Conservation (phyloP, 2,888 invertebrate species). For the Ptycholaimellus sp. region DNA sequence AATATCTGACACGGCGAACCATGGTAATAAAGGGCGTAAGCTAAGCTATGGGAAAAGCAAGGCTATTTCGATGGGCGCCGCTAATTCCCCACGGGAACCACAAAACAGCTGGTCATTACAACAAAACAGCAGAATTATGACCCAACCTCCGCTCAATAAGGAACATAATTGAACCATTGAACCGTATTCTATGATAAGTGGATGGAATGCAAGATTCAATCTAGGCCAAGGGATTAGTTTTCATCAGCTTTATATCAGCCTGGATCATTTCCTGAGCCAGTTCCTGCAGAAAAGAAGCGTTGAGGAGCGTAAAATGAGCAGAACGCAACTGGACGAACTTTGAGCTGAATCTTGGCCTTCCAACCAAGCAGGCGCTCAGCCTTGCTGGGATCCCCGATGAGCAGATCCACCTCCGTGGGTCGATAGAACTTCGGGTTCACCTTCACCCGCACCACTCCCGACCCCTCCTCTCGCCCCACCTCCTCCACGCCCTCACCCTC, state of each 20-base stretch:
- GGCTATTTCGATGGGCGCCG: too few species aligned
- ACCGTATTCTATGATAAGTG: too few species aligned
- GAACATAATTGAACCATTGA: too few species aligned
- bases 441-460: conserved; percentile 50
- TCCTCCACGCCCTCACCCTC: conserved; percentile 59
- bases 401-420: conserved; percentile 82
- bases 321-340: conserved; percentile 23
- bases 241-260: conserved; percentile 70
- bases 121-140: too few species aligned
- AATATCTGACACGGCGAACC: too few species aligned
- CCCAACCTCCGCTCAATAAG: too few species aligned
- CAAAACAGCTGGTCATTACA: too few species aligned
- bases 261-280: conserved; percentile 83
- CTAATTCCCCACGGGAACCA: too few species aligned
- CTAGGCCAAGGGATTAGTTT: conserved; percentile 59
- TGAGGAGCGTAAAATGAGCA: not conserved
- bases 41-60: too few species aligned
- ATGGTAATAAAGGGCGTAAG: too few species aligned
- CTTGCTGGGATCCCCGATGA: conserved; percentile 77
- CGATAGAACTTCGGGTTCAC: conserved; percentile 83
- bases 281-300: conserved; percentile 27
- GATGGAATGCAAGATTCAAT: too few species aligned
- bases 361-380: conserved; percentile 64
- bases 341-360: conserved; percentile 54
- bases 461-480: conserved; percentile 47